Conservation (phyloP, 2,888 invertebrate species). For the Tetrapedia diversipes region DNA sequence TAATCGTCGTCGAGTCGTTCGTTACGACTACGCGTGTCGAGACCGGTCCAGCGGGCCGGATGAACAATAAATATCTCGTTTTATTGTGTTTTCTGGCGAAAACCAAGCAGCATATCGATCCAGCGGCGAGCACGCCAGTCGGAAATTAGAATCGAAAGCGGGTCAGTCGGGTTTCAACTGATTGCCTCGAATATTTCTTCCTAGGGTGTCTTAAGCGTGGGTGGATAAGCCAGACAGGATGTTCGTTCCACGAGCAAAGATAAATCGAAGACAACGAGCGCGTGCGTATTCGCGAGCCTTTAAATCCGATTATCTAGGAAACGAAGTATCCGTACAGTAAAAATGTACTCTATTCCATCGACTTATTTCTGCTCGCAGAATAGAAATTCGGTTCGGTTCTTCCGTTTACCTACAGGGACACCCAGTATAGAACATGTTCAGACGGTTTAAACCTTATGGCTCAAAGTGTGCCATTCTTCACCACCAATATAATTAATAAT, state of each 20-base stretch:
- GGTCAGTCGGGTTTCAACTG: slow-evolving; percentile 1
- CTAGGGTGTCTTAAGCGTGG: too few relatives aligned
- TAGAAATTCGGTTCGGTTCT: too few relatives aligned
- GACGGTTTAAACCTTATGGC: too few relatives aligned
- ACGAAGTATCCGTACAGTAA: not conserved
- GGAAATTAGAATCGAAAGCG: slow-evolving; percentile 30
- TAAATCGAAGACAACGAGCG: too few relatives aligned
- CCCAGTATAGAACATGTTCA: too few relatives aligned
- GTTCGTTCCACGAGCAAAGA: not conserved
- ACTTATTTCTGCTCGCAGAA: too few relatives aligned
- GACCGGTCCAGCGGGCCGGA: not conserved
- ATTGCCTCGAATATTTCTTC: not conserved
- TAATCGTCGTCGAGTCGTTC: slow-evolving; percentile 36
- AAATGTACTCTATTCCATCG: too few relatives aligned
- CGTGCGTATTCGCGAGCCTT: too few relatives aligned
- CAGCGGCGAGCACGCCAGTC: not conserved
- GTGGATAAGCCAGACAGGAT: not conserved
- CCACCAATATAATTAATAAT: too few relatives aligned
- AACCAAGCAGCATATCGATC: slow-evolving; percentile 17
- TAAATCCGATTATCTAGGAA: too few relatives aligned
- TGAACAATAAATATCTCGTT: slow-evolving; percentile 38
- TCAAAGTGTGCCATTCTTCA: too few relatives aligned
- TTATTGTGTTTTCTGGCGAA: slow-evolving; percentile 30
- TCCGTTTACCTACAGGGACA: too few relatives aligned
- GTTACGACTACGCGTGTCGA: slow-evolving; percentile 13